Evolutionary conservation across 2,888 invertebrate genomes (phyloP).

Genomic region (Limenitis camilla): DNA sequence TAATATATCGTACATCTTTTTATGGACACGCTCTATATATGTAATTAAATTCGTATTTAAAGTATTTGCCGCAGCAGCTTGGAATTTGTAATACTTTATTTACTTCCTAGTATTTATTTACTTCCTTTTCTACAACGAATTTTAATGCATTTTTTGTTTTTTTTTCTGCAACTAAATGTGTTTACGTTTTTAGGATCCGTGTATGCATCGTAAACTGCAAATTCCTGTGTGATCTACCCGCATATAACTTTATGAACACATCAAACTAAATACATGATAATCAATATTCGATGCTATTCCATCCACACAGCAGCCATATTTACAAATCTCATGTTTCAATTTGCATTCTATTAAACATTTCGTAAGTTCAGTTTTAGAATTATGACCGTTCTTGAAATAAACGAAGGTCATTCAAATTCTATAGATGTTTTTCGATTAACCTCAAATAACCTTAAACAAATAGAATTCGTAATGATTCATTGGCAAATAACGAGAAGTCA

Average conservation of each 20-base stretch:
- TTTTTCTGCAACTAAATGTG: too few relatives aligned
- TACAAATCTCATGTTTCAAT: neutral
- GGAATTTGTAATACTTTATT: too few relatives aligned
- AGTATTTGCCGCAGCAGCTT: too few relatives aligned
- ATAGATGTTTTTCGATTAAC: constrained; percentile 18
- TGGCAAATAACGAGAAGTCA: neutral
- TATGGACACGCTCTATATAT: too few relatives aligned
- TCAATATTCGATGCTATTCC: constrained; percentile 6
- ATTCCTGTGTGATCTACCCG: too few relatives aligned
- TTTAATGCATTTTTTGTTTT: too few relatives aligned
- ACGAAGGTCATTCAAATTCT: constrained; percentile 20
- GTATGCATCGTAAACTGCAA: too few relatives aligned
- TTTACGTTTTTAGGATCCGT: too few relatives aligned
- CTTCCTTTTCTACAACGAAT: too few relatives aligned
- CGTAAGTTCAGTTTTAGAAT: constrained; percentile 18
- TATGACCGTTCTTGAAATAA: constrained; percentile 21
- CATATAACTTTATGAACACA: constrained; percentile 13
- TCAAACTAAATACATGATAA: neutral
- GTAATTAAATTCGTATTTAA: too few relatives aligned
- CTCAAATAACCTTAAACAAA: constrained; percentile 20
- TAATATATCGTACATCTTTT: too few relatives aligned
- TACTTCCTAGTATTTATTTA: too few relatives aligned
- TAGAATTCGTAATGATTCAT: constrained; percentile 17
- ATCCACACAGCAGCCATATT: neutral
- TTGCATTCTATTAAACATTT: constrained; percentile 13